Base-by-base conservation (phyloP, 2,797 vertebrate genomes). In the Sebastes dallii region DNA sequence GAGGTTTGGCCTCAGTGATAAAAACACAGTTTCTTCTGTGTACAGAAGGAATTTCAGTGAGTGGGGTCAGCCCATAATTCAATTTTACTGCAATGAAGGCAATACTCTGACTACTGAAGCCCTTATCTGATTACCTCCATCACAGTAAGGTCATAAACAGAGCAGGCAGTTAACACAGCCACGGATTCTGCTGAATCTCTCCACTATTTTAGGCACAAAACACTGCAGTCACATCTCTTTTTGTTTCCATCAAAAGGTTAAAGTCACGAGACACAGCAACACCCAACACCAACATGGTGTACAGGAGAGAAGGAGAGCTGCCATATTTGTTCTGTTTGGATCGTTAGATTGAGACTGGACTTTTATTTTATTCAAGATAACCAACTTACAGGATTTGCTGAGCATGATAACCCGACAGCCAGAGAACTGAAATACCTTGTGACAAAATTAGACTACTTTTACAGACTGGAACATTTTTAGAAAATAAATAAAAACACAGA, bases 81-180 rank as follows among this genome's bases (percentile, higher is more conserved):
- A 78, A 56, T 89, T 85, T 75, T 18, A 75, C 29, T 54, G 66
- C 39, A 39, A 36, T 64, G 36, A 81, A 80, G 66, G 72, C 69
- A 36, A 65, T 54, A 74, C 46, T 77, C 8, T 8, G 46, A 69
- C 39, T n/a, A 69, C 24, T 66, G 42, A 75, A 78, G 83, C 72
- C 24, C 36, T 85, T 82, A 86, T 85, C 42, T 42, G 74, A 85
- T 86, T 76, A 80, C n/a, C 24, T 50, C 46, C 69, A 83, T 83
- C 61, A 72, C 18, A 54, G 62, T 59, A 32, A 54, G 27, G 27
- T 64, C 58, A 66, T 65, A 68, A 77, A 75, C 58, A 52, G 52
- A 59, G 14, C 13, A 2, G 52, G 25, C 27, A 3, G 32, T 75
- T 60, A 60, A 69, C 54, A 52, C 69, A 39, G 78, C 14, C 24